These are phyloP conservation scores for Aricia artaxerxes DNA, from an alignment of 2,888 invertebrate genomes.

Conservation along the genomic window DNA sequence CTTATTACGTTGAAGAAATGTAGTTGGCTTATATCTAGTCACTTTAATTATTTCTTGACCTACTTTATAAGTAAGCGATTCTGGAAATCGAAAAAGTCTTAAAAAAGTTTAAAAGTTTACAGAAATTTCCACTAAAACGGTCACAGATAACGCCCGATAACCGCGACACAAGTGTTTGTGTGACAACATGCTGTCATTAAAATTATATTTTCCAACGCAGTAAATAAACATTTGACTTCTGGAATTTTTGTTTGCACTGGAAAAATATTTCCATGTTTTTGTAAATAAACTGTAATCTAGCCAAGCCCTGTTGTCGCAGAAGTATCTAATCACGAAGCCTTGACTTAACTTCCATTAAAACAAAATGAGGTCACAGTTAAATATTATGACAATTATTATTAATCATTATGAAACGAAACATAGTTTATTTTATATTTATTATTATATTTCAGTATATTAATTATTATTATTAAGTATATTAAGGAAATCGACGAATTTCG, in stretches of 20 bases:
- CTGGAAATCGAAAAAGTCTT: neutral
- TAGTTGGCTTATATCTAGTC: neutral
- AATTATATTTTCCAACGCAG: constrained; percentile 19
- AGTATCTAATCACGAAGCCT: constrained; percentile 24
- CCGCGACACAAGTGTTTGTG: constrained; percentile 16
- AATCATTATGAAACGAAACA: neutral
- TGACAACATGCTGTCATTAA: constrained; percentile 16
- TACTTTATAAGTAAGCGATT: neutral
- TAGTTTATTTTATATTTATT: neutral
- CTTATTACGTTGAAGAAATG: neutral
- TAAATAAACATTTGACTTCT: constrained; percentile 18
- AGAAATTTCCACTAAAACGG: constrained; percentile 36
- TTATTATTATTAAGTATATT: too few species aligned
- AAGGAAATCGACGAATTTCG: too few species aligned
- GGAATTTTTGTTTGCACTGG: constrained; percentile 1
- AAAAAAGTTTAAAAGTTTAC: constrained; percentile 28
- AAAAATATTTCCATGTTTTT: constrained; percentile 26
- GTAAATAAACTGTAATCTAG: constrained; percentile 10
- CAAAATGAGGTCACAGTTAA: constrained; percentile 6
- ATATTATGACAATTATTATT: constrained; percentile 10
- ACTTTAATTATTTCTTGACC: neutral
- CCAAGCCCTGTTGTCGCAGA: neutral
- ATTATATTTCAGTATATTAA: neutral
- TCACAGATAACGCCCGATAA: constrained; percentile 33
- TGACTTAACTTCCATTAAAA: constrained; percentile 24